These are phyloP conservation scores for Hesperophylax magnus DNA, from an alignment of 1,140 invertebrate species.

Conservation along the genomic window DNA sequence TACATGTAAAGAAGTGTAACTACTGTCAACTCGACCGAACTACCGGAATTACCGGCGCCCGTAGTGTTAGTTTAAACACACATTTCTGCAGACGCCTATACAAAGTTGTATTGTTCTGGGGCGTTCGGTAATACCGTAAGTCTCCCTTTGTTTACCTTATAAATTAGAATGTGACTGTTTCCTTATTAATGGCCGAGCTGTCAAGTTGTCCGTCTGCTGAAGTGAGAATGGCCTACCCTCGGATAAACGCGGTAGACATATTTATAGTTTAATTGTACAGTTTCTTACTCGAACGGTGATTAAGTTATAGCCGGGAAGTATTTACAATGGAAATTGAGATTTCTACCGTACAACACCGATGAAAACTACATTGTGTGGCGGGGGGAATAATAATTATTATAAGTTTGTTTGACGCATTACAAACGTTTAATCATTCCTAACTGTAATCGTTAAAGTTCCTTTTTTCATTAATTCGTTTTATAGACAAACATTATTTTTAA, in stretches of 20 bases:
- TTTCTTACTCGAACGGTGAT: conserved; percentile 20
- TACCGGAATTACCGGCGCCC: no score
- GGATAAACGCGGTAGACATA: conserved; percentile 2
- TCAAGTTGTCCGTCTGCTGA: conserved; percentile 45
- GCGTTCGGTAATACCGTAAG: not conserved
- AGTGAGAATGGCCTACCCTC: conserved; percentile 22
- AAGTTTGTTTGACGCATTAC: no score
- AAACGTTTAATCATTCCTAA: no score
- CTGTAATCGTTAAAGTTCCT: no score
- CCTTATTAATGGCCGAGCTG: conserved; percentile 54
- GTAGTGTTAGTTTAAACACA: no score
- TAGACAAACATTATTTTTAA: no score
- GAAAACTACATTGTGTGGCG: no score
- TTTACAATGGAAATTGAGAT: conserved; percentile 14
- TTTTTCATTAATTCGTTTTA: no score
- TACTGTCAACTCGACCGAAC: no score
- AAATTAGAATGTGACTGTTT: conserved; percentile 53
- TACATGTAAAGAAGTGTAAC: no score
- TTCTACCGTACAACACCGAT: not conserved
- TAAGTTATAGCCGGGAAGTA: not conserved
- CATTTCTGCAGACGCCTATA: no score
- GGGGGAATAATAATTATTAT: no score
- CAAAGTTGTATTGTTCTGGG: conserved; percentile 1
- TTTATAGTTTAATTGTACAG: conserved; percentile 26
- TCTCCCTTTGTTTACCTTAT: conserved; percentile 43